Base-by-base conservation (phyloP, 2,888 invertebrate genomes). In the Yponomeuta cagnagella region DNA sequence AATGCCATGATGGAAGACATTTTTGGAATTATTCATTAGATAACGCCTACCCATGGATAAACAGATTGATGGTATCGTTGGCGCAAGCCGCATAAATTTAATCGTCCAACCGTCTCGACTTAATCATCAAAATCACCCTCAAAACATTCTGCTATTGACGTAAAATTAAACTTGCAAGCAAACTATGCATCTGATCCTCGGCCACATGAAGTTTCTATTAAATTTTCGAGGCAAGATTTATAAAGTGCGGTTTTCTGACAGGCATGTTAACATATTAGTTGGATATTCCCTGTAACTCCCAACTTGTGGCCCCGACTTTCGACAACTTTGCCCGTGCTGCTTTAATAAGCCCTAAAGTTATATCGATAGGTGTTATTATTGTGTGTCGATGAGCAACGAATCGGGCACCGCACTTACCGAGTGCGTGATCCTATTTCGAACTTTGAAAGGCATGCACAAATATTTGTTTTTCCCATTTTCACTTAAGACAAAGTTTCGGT, bases 201-300 rank as follows among this genome's bases (percentile, higher is more conserved):
- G 37, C 37, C 43, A n/a, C 67, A 43, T 33, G 43, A 67, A 67
- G 67, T 67, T 67, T 67, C n/a, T 67, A 67, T 67, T 67, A 67
- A 67, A 67, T 67, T 67, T 37, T 15, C 67, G 33, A 43, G 65
- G 12, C 65, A 65, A 58, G 52, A 58, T 58, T 58, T 58, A 58
- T 58, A 31, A 65, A 65, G 12, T 31, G 65, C 65, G 65, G 65
- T 65, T 65, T 65, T 65, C 31, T 30, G 33, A 12, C 65, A 65
- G 65, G 65, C 30, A 33, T 33, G 30, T 30, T 33, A 33, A 65
- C 30, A 33, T 31, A 65, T 31, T 65, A 65, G 30, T 33, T 65
- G 65, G 10, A 30, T 31, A 65, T 12, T 65, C 31, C 3, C 9
- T 65, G 12, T 31, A 30, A 65, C 12, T 30, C 33, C 30, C 65